phyloP scores from a whole-genome alignment of 2,888 invertebrate genomes.

The Plagiodera versicolora region DNA sequence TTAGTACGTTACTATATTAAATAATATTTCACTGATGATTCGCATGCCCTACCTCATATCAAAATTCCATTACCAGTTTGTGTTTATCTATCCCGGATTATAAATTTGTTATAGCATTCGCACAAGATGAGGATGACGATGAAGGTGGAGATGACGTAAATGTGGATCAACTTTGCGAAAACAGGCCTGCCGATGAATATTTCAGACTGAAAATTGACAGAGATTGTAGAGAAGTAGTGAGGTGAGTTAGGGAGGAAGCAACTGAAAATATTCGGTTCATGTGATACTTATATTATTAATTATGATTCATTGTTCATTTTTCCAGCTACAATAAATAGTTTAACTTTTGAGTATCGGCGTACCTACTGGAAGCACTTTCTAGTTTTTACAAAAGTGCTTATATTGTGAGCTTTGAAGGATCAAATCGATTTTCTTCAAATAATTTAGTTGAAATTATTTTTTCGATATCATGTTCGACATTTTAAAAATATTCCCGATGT shows the following conservation, averaged over 20 bases:
- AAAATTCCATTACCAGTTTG: neutral
- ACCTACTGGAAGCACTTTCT: no score
- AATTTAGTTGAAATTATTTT: no score
- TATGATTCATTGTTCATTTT: neutral
- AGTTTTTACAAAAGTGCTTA: no score
- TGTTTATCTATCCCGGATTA: neutral
- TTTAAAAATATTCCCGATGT: no score
- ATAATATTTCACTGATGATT: no score
- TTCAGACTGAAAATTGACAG: conserved; percentile 82
- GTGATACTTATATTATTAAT: neutral
- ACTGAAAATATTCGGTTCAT: neutral
- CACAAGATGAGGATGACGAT: conserved; percentile 70
- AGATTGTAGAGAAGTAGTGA: conserved; percentile 92
- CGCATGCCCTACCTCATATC: neutral
- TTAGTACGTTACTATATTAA: no score
- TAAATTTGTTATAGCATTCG: conserved; percentile 52
- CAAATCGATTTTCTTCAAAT: no score
- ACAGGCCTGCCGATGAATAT: conserved; percentile 88
- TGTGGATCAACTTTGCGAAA: conserved; percentile 83
- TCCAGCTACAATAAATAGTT: neutral
- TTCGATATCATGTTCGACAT: no score
- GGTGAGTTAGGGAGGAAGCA: conserved; percentile 60
- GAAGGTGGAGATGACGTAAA: conserved; percentile 59
- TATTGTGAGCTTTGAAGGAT: no score
- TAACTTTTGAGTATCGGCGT: no score